Base-by-base conservation (phyloP, 2,113 vertebrate species). In the Noctilio leporinus region DNA sequence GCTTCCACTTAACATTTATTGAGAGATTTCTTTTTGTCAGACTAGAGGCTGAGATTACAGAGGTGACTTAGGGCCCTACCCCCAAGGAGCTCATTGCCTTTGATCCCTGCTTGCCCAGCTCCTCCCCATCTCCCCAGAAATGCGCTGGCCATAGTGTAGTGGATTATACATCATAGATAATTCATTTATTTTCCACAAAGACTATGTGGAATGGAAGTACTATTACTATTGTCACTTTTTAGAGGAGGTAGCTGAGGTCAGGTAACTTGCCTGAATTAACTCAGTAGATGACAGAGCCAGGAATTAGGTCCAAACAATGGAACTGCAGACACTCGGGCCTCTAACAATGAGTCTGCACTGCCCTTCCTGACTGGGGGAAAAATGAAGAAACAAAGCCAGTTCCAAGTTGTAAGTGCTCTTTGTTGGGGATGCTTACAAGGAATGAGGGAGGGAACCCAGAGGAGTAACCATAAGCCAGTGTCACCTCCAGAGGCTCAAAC, bases 341-440 rank as follows among this genome's bases (percentile, higher is more conserved):
- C 43, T 30, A 59, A 19, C 7, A 19, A 1, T 0, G 3, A 3
- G 15, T 30, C 43, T 57, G 22, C 8, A 40, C 55, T 55, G 14
- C 8, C 20, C 10, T 67, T 64, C 17, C 20, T 22, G 12, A 7
- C 9, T 53, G 8, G 2, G 7, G 43, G 30, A 75, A 26, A 45
- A 16, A 55, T 35, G 0, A 30, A 4, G 65, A 92, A 90, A 85
- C 26, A 69, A 38, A 93, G 11, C 16, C 15, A 30, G 10, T 33
- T 77, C 28, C 83, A n/a, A 3, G 33, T 11, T 72, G 47, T 10
- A 62, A 38, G 10, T 76, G 3, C 40, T 73, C 0, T 72, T 40
- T 55, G 5, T 9, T 38, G 16, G 4, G 0, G 6, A 17, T 57
- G 14, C 10, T 49, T 14, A 16, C 2, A 24, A 38, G 51, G 11